Conservation (phyloP, 2,888 invertebrate genomes). For the Rugalucina vietnamica region DNA sequence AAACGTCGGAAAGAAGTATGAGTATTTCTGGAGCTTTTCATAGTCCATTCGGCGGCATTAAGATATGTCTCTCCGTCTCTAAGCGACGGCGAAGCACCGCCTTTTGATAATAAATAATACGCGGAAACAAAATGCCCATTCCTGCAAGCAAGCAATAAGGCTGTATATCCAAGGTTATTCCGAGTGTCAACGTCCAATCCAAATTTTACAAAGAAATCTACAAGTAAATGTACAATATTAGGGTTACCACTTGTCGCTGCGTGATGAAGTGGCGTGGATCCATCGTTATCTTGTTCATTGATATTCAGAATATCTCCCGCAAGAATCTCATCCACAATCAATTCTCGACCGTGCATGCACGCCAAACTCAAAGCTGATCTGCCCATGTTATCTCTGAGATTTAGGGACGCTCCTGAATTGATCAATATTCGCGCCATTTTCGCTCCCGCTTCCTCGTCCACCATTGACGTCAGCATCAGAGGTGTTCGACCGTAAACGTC, state of each 20-base stretch:
- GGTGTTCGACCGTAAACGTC: slow-evolving; percentile 82
- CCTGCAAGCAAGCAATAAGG: slow-evolving; percentile 80
- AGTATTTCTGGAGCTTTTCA: slow-evolving; percentile 58
- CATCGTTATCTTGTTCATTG: slow-evolving; percentile 80
- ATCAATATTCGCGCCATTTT: slow-evolving; percentile 80
- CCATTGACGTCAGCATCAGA: slow-evolving; percentile 81
- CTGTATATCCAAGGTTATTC: slow-evolving; percentile 80
- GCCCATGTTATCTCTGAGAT: slow-evolving; percentile 77
- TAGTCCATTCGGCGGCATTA: slow-evolving; percentile 79
- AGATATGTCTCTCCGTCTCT: slow-evolving; percentile 79
- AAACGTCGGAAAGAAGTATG: slow-evolving; percentile 53
- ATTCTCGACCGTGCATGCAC: slow-evolving; percentile 78
- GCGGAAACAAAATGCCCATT: slow-evolving; percentile 80
- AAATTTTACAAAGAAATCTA: slow-evolving; percentile 72
- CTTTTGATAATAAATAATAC: slow-evolving; percentile 73
- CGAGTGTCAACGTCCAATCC: slow-evolving; percentile 78
- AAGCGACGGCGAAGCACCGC: slow-evolving; percentile 76
- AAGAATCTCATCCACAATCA: slow-evolving; percentile 74
- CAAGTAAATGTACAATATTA: slow-evolving; percentile 70
- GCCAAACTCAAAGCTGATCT: slow-evolving; percentile 81
- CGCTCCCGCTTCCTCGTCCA: slow-evolving; percentile 76
- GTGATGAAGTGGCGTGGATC: slow-evolving; percentile 80
- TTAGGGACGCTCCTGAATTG: slow-evolving; percentile 74
- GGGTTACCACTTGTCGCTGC: slow-evolving; percentile 79
- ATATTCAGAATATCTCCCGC: slow-evolving; percentile 78